Base-by-base conservation (phyloP, 2,797 vertebrate genomes). In the Lagocephalus sceleratus region DNA sequence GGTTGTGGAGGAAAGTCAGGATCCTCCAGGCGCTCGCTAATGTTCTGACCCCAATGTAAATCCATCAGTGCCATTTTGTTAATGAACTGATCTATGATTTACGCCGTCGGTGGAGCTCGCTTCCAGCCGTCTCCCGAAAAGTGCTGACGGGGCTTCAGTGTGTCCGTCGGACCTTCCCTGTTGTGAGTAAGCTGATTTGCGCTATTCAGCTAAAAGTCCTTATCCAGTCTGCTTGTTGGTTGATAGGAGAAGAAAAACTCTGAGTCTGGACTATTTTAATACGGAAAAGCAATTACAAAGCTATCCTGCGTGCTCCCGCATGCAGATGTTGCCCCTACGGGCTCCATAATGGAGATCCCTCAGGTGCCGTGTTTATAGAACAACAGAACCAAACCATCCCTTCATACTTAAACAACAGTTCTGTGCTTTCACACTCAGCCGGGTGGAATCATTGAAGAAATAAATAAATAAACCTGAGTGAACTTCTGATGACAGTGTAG, bases 1-100 rank as follows among this genome's bases (percentile, higher is more conserved):
- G 79, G 71, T 74, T 80, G 69, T 57, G 60, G 66, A 73, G 68
- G 60, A 57, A 60, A 76, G 66, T 60, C 49, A 14, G 47, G 57
- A 53, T 81, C 81, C 82, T 81, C 55, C 41, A 40, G 81, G 78
- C 74, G 12, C 54, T 61, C 12, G 42, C 57, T 79, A 79, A 84
- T 80, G 71, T 66, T 84, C 73, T 81, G 76, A 85, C 84, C 82
- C 66, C 64, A 22, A 35, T 78, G 70, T 81, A 79, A 82, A 87
- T 85, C 82, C 80, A 79, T 79, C 82, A 85, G 71, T 83, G 82
- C 75, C 78, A 73, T 84, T 83, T 71, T 73, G 76, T 66, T 86
- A 86, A 87, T 86, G 81, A 86, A 79, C 81, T 80, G 81, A 85
- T 84, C 75, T 81, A 75, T 87, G 85, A 84, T 82, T 87, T 79